Conservation (phyloP, 2,113 vertebrate species). For the Tragelaphus strepsiceros region DNA sequence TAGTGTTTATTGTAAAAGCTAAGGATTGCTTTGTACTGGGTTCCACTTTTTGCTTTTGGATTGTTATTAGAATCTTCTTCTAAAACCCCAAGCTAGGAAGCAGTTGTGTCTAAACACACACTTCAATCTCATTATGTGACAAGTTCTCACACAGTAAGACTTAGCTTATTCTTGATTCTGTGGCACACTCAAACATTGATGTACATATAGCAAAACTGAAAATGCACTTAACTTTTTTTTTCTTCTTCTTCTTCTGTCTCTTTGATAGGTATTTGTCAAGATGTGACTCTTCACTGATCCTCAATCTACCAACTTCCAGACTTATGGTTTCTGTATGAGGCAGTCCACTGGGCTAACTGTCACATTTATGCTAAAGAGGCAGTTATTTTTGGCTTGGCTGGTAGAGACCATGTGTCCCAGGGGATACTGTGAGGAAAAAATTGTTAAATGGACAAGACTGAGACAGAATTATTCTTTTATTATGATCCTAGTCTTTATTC, state of each 20-base stretch:
- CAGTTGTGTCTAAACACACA: neutral
- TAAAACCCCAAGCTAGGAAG: neutral
- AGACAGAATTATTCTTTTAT: neutral
- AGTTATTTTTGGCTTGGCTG: neutral
- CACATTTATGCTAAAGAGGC: neutral
- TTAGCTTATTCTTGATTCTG: neutral
- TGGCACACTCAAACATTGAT: neutral
- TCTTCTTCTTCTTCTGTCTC: neutral
- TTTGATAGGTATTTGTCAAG: neutral
- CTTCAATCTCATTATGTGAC: neutral
- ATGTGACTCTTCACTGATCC: neutral
- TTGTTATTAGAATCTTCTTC: neutral
- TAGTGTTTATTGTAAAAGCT: rapidly evolving
- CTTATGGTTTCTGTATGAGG: neutral
- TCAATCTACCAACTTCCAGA: neutral
- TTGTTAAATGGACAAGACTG: too few species aligned
- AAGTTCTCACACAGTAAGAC: neutral
- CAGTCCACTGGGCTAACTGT: neutral
- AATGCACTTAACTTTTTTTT: neutral
- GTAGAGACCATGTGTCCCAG: neutral
- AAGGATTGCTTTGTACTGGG: neutral
- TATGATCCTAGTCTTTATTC: neutral
- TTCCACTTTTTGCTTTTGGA: neutral
- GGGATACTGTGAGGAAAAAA: neutral
- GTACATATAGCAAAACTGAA: neutral